phyloP scores from a whole-genome alignment of 2,888 invertebrate genomes.

The Temnothorax ravouxi region DNA sequence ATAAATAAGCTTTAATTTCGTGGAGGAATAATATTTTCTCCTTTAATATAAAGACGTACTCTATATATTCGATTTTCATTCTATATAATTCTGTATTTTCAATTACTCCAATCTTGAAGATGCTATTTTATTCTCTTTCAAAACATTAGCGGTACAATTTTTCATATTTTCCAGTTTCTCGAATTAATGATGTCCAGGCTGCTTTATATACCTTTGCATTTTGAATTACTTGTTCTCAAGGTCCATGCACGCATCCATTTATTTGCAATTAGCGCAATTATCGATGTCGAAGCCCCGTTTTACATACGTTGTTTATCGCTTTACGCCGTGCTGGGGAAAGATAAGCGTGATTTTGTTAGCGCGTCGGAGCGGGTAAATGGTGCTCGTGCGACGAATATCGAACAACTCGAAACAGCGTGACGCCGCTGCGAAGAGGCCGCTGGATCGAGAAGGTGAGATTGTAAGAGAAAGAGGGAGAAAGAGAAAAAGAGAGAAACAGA shows the following conservation, averaged over 20 bases:
- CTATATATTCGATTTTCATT: not conserved
- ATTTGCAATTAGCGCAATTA: constrained; percentile 46
- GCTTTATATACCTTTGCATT: not conserved
- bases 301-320: constrained; percentile 51
- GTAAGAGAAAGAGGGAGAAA: constrained; percentile 6
- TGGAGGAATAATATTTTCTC: not conserved
- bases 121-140: not conserved
- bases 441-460: constrained; percentile 52
- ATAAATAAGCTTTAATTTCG: not conserved
- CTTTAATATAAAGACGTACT: not conserved
- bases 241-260: not conserved
- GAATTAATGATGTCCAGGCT: not conserved
- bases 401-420: constrained; percentile 64
- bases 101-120: not conserved
- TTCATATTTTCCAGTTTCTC: not conserved
- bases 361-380: constrained; percentile 58
- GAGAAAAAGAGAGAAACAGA: constrained; percentile 16
- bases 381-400: constrained; percentile 74
- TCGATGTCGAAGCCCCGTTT: constrained; percentile 18
- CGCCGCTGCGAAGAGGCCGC: constrained; percentile 61
- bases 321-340: constrained; percentile 39
- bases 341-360: constrained; percentile 62
- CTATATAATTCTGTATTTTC: not conserved
- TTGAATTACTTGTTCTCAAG: constrained; percentile 3
- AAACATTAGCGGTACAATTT: not conserved